Base-by-base conservation (phyloP, 2,888 invertebrate species). In the Lamproptera curius region DNA sequence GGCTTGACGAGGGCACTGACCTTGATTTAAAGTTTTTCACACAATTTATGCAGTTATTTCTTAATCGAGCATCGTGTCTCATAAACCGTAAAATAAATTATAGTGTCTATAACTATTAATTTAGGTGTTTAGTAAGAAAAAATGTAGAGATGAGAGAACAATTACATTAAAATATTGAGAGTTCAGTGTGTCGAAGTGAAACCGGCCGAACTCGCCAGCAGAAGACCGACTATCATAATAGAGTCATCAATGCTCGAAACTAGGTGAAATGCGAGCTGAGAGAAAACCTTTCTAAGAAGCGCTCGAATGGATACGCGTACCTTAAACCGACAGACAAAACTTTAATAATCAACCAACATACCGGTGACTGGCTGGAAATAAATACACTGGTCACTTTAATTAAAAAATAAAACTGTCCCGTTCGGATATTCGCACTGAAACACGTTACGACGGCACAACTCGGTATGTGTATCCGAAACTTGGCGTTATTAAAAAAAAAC, bases 341-440 rank as follows among this genome's bases (percentile, higher is more conserved):
- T 31, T 41, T 28, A 50, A 43, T 39, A 15, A 44, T 40, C 43
- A 31, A 39, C 40, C 47, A 65, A 71, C 79, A 67, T 78, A 82
- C 82, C 81, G 74, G 73, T 70, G 53, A 58, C 57, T 61, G 58
- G 61, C 58, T 70, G 67, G 72, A 73, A 76, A n/a, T n/a, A n/a
- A 74, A 75, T 71, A 73, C 70, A 67, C 64, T 68, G 44, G 68
- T 57, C 72, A 75, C 76, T 74, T 71, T 73, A 66, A 67, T 67
- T 56, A 40, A 36, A n/a, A 42, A 42, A 35, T 44, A 9, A 45
- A 47, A 41, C 37, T 16, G 42, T 40, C 42, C 31, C 20, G 47
- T 53, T 52, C 52, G 37, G 28, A 42, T 20, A 28, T 41, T 11
- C 9, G 33, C 50, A 53, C 61, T 55, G 3, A 31, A 56, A 56